Base-by-base conservation (phyloP, 2,797 vertebrate species). In the Takifugu rubripes region DNA sequence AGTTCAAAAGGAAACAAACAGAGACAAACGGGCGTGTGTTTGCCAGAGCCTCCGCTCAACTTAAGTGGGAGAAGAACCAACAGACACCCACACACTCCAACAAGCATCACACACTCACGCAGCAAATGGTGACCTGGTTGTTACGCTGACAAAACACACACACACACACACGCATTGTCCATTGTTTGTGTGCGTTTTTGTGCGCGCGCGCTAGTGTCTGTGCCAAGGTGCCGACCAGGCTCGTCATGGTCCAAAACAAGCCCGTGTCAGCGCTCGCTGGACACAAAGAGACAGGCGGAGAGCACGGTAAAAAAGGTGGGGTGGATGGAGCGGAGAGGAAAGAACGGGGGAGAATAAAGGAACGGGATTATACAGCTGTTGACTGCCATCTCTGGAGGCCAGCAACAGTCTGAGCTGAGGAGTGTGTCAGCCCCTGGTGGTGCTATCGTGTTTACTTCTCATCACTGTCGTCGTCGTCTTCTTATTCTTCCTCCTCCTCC, bases 281-380 rank as follows among this genome's bases (percentile, higher is more conserved):
- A 67, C 57, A 25, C 54, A 65, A 52, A 52, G 46, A 73, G 63
- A 68, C 54, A 45, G 44, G 56, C 52, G n/a, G 40, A 47, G 46
- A 48, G 61, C 54, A 47, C 33, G 27, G 65, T 5, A 16, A 62
- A 61, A 61, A 70, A 14, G 21, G 24, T 2, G 1, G 50, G 36
- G 27, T 56, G 72, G 57, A 72, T 27, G 26, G 62, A 62, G 46
- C 31, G 27, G 25, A 25, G 21, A 49, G 40, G 25, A 54, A 49
- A n/a, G 40, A 26, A 26, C 16, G 43, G 58, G 44, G 16, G 16
- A 17, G 27, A 72, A 25, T 70, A 72, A 78, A 65, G 60, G 56
- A 49, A 64, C 69, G 62, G 77, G 78, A 86, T 83, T 79, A 84
- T 65, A 83, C 75, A 84, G 75, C 79, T 81, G 75, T 84, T 84